phyloP scores from a whole-genome alignment of 2,888 invertebrate genomes.

The Drosophila buzzatii region DNA sequence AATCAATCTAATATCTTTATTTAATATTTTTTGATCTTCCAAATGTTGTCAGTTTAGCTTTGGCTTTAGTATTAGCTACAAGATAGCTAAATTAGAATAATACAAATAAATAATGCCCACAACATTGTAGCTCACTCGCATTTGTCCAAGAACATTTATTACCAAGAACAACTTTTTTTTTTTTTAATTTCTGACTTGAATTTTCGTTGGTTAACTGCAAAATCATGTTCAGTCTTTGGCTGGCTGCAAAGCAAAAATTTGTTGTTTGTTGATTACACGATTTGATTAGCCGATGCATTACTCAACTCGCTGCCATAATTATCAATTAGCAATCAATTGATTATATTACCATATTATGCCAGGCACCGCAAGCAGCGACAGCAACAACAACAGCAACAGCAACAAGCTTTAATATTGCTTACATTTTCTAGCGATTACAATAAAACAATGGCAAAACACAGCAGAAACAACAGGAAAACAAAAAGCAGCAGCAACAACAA shows the following conservation, averaged over 20 bases:
- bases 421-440: slow-evolving; percentile 49
- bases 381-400: slow-evolving; percentile 14
- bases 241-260: slow-evolving; percentile 21
- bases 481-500: slow-evolving; percentile 13
- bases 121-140: too few relatives aligned
- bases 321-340: slow-evolving; percentile 83
- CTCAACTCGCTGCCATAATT: slow-evolving; percentile 71
- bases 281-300: slow-evolving; percentile 54
- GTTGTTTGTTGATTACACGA: slow-evolving; percentile 39
- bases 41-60: too few relatives aligned
- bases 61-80: too few relatives aligned
- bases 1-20: too few relatives aligned
- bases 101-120: too few relatives aligned
- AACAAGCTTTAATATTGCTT: slow-evolving; percentile 25
- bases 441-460: slow-evolving; percentile 62
- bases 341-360: slow-evolving; percentile 67
- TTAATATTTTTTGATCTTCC: too few relatives aligned
- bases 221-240: slow-evolving; percentile 21
- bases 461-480: slow-evolving; percentile 17
- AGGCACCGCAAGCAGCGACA: slow-evolving; percentile 43
- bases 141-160: too few relatives aligned
- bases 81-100: too few relatives aligned
- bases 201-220: neutral
- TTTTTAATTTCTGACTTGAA: too few relatives aligned
- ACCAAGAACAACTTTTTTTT: too few relatives aligned